Base-by-base conservation (phyloP, 2,888 invertebrate species). In the Acanthococcus lagerstroemiae region DNA sequence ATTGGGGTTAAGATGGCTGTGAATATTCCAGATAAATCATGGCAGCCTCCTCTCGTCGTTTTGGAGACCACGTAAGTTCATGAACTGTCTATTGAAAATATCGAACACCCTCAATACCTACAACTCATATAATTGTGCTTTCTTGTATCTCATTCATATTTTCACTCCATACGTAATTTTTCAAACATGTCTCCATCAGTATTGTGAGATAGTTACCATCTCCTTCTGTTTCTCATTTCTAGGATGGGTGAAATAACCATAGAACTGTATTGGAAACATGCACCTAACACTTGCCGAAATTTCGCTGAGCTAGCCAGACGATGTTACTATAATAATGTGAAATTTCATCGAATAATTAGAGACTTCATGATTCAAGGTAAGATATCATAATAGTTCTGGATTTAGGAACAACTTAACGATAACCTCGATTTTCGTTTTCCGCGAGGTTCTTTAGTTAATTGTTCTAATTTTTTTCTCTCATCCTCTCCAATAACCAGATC, bases 201-300 rank as follows among this genome's bases (percentile, higher is more conserved):
- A 3, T 3, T 60, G 45, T 54, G 58, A 55, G 21, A 67, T 58
- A 63, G 50, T 66, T 68, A 30, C 67, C 21, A 50, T 69, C 58
- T 50, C 30, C 30, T 55, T 56, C 17, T 69, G 58, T 52, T 69
- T 69, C 68, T 70, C 68, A 79, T 80, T 61, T 45, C 60, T 75
- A 92, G 92, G 54, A 95, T 97, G 94, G 99, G 99, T 0, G 87
- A 87, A 72, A 81, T 99, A 57, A 82, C 85, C 0, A 78, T 97
- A 56, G 97, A 99, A 77, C 80, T 99, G 70, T 99, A 99, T 74
- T 99, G 99, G 99, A 91, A 93, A 75, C 96, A 99, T 75, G 88
- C 97, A 0, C 97, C 97, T n/a, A 84, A 86, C 71, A 96, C 97
- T 0, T 99, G 99, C 72, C 82, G 92, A 73, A 99, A 99, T 76